Evolutionary conservation across 2,113 vertebrate species (phyloP).

Genomic region (Panurus biarmicus): DNA sequence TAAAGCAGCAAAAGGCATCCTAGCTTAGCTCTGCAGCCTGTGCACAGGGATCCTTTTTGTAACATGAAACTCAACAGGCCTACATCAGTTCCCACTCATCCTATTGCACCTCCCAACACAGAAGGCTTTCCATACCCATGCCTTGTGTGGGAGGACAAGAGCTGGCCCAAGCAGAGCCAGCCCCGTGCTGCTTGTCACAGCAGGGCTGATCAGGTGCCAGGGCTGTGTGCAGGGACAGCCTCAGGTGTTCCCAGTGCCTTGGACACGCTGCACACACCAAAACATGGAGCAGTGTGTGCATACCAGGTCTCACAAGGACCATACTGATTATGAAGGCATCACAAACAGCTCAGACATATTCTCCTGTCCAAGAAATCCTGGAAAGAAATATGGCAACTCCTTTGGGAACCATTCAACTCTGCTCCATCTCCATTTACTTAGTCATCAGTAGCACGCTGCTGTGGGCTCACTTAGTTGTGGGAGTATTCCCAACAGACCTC

Average conservation of each 20-base stretch:
- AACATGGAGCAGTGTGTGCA: background rate
- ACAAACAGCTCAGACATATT: background rate
- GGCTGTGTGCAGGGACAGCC: background rate
- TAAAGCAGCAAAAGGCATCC: background rate
- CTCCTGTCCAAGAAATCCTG: conserved; percentile 41
- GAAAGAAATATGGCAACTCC: conserved; percentile 41
- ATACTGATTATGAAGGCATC: background rate
- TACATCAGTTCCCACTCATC: background rate
- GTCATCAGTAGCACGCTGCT: conserved; percentile 1
- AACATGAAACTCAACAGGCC: background rate
- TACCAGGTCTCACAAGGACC: background rate
- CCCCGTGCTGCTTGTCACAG: background rate
- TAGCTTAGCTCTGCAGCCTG: background rate
- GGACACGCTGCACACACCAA: background rate
- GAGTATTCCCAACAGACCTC: conserved; percentile 30
- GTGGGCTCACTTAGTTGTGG: background rate
- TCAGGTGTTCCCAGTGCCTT: background rate
- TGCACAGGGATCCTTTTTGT: background rate
- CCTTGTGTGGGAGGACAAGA: background rate
- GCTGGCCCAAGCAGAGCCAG: background rate
- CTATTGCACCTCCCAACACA: background rate
- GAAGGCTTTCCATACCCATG: background rate
- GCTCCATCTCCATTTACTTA: conserved; percentile 39
- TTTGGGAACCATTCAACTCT: conserved; percentile 19
- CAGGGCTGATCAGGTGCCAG: background rate